Evolutionary conservation across 2,888 invertebrate species (phyloP), one percentile per base, ranked within the genome.

Genomic region (Euproctis similis): DNA sequence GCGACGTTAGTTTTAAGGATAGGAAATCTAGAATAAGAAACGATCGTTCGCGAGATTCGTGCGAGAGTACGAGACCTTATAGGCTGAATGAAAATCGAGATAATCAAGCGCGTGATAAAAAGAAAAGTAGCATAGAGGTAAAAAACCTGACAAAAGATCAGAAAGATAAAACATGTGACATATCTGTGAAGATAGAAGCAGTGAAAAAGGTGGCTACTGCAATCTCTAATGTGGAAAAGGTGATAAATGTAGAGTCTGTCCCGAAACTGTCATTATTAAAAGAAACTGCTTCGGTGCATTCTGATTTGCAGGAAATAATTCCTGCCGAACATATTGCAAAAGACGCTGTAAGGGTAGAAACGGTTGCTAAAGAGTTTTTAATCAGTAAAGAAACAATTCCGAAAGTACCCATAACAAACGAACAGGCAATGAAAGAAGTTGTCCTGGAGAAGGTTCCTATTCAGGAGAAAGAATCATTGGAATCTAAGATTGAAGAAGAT

Each of bases 1-100:
- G 53, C 58, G 68, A 64, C 41, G 43, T 46, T 64, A 69, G 61
- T 53, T 48, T 47, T 74, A 74, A 64, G 53, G 53, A 54, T 46
- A 48, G 38, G 11, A 46, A 51, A 42, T 43, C 42, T 40, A 51
- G 40, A 28, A 31, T 39, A 36, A 43, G 32, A 25, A 39, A 42
- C 24, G 42, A 35, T 30, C 41, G 30, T 14, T 20, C 36, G 26
- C 36, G 32, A 12, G 30, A 36, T 27, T 34, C 27, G 29, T 26
- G 34, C 25, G 34, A 44, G 24, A 28, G 36, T 17, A 23, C 29
- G 30, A 35, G 29, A 24, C 28, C 19, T 37, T 31, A 28, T 12
- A 38, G 29, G 12, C 26, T 38, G 19, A 34, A 9, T 22, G 34
- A 34, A 10, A 26, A 32, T 34, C 32, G 12, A 12, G 36, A 38